Conservation (phyloP, 92 coral and sea anemone genomes). For the Meandrina meandrites region DNA sequence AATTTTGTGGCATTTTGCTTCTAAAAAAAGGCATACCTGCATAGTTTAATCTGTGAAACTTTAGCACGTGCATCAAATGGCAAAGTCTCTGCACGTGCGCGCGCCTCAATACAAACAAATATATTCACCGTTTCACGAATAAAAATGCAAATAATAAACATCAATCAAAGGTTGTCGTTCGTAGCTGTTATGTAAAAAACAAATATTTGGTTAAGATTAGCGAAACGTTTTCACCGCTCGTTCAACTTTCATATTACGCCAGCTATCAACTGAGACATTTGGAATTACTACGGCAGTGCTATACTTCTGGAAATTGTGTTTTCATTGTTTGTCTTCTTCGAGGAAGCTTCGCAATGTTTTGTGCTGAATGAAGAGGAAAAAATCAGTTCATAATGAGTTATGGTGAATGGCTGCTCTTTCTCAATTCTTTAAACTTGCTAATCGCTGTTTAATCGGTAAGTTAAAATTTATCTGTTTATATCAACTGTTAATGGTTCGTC, state of each 20-base stretch:
- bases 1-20: too few species aligned
- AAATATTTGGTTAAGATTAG: too few species aligned
- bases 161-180: slow-evolving; percentile 44
- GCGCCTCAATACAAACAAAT: not conserved
- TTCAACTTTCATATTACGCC: too few species aligned
- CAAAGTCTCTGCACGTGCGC: not conserved
- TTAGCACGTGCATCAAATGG: too few species aligned
- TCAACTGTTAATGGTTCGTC: not conserved
- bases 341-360: not conserved
- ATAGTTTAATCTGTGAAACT: too few species aligned
- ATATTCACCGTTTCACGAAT: not conserved
- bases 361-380: not conserved
- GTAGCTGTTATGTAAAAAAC: not conserved
- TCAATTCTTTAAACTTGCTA: too few species aligned
- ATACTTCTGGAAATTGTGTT: not conserved
- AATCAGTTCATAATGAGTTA: not conserved
- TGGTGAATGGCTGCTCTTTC: not conserved
- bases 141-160: slow-evolving; percentile 48
- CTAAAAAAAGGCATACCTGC: too few species aligned
- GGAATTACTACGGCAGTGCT: not conserved
- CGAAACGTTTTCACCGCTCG: too few species aligned
- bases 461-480: slow-evolving; percentile 28
- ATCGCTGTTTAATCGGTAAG: not conserved
- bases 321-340: not conserved
- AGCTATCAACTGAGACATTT: not conserved